These are phyloP conservation scores for Ooceraea biroi DNA, from an alignment of 1,140 invertebrate genomes.

Conservation along the genomic window DNA sequence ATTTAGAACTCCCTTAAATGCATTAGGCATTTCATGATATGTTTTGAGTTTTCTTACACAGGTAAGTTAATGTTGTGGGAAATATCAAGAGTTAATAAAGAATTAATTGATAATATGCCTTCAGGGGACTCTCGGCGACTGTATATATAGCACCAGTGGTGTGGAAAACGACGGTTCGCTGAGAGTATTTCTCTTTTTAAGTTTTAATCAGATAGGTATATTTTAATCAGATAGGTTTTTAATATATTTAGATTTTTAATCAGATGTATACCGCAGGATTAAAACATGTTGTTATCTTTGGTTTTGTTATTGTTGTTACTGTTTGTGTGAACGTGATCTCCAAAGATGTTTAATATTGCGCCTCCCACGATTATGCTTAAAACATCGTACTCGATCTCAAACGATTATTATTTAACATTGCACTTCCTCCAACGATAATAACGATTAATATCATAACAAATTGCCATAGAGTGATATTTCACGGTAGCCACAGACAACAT, in stretches of 20 bases:
- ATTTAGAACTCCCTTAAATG: slow-evolving; percentile 77
- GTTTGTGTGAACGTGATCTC: slow-evolving; percentile 20
- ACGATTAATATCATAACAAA: slow-evolving; percentile 58
- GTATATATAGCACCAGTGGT: slow-evolving; percentile 54
- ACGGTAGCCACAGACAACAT: slow-evolving; percentile 62
- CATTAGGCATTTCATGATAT: slow-evolving; percentile 79
- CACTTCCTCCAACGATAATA: slow-evolving; percentile 6
- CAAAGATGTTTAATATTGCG: slow-evolving; percentile 6
- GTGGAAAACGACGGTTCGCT: slow-evolving; percentile 61
- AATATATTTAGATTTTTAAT: too few species aligned
- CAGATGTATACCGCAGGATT: slow-evolving; percentile 44
- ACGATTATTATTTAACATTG: slow-evolving; percentile 25
- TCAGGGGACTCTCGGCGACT: slow-evolving; percentile 62
- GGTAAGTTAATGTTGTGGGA: slow-evolving; percentile 57
- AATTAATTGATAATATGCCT: slow-evolving; percentile 33
- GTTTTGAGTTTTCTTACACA: slow-evolving; percentile 70
- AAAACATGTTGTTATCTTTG: not conserved
- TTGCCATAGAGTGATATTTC: slow-evolving; percentile 56
- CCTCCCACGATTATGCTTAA: slow-evolving; percentile 18
- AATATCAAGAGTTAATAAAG: slow-evolving; percentile 29
- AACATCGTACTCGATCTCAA: slow-evolving; percentile 25
- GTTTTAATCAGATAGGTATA: slow-evolving; percentile 46
- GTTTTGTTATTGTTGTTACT: slow-evolving; percentile 13
- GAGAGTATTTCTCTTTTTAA: slow-evolving; percentile 37
- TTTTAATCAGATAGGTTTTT: too few species aligned